Evolutionary conservation across 2,113 vertebrate genomes (phyloP).

Genomic region (Morphnarchus princeps): DNA sequence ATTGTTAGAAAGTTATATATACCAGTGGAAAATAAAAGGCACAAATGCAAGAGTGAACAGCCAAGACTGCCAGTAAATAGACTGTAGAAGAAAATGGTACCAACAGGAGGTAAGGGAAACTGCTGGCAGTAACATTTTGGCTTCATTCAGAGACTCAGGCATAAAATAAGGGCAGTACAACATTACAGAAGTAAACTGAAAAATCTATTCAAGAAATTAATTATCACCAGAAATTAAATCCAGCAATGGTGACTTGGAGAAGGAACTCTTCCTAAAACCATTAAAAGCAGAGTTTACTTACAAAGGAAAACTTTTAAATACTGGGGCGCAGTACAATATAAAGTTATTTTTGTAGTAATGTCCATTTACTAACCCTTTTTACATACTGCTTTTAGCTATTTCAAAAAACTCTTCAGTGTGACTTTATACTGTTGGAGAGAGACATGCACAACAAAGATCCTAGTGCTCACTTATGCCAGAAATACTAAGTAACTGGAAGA

Average conservation of each 20-base stretch:
- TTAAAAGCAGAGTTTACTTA: neutral
- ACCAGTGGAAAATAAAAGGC: neutral
- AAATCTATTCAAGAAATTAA: neutral
- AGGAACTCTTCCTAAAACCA: neutral
- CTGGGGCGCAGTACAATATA: neutral
- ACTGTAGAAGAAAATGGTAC: neutral
- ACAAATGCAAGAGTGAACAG: neutral
- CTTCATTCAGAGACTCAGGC: neutral
- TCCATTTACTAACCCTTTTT: neutral
- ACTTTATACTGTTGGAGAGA: neutral
- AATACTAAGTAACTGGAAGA: constrained; percentile 62
- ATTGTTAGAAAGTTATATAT: neutral
- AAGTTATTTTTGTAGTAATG: neutral
- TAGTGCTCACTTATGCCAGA: constrained; percentile 12
- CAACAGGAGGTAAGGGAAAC: neutral
- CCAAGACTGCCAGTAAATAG: neutral
- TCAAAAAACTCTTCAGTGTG: neutral
- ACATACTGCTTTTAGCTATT: neutral
- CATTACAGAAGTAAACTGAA: neutral
- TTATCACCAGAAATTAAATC: neutral
- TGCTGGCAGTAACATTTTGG: neutral
- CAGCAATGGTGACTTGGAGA: neutral
- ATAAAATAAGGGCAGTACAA: neutral
- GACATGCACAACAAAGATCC: neutral
- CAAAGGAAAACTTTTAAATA: neutral